Base-by-base conservation (phyloP, 2,797 vertebrate species). In the Coccyzus lansbergi region DNA sequence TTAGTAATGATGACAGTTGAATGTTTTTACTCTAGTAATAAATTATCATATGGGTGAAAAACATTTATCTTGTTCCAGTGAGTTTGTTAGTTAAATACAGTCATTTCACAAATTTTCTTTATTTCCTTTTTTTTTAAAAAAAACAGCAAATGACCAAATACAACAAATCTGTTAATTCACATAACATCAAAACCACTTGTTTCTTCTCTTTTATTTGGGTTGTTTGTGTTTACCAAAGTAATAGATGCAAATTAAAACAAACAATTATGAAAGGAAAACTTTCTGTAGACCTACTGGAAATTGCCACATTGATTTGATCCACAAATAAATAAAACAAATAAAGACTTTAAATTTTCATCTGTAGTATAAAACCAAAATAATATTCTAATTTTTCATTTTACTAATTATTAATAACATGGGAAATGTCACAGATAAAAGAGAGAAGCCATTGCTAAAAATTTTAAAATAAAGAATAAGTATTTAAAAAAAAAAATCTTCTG, bases 1-100 rank as follows among this genome's bases (percentile, higher is more conserved):
- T 75, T 56, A 62, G 3, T n/a, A 44, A 4, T 13, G 21, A 31
- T 15, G 21, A 31, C 21, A 53, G 11, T 3, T 46, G 21, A 59
- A 40, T 4, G 12, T 1, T 6, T 12, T 67, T 59, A 21, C 7
- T 48, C 3, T 4, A 0, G 2, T 52, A 78, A 81, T 33, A 33
- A 86, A 48, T 4, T 42, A 2, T 55, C 15, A n/a, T 44, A 5
- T n/a, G 74, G 33, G 31, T 24, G 34, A 69, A 64, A 88, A 36
- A 0, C 6, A 16, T 4, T 75, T 86, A 49, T 25, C 15, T 34
- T 62, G 7, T 56, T 92, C 9, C 12, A 76, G 21, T 11, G 26
- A 86, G 68, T 15, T 46, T 12, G 49, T 40, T 59, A 72, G 16
- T 24, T 15, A 65, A 7, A 76, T 2, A 48, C 2, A 31, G 36